Percentiles rank a stretch among this genome's conserved stretches.
These are phyloP conservation scores for Sebastes kiyomatsui DNA, from an alignment of 2,797 vertebrate species.

Conservation along the genomic window DNA sequence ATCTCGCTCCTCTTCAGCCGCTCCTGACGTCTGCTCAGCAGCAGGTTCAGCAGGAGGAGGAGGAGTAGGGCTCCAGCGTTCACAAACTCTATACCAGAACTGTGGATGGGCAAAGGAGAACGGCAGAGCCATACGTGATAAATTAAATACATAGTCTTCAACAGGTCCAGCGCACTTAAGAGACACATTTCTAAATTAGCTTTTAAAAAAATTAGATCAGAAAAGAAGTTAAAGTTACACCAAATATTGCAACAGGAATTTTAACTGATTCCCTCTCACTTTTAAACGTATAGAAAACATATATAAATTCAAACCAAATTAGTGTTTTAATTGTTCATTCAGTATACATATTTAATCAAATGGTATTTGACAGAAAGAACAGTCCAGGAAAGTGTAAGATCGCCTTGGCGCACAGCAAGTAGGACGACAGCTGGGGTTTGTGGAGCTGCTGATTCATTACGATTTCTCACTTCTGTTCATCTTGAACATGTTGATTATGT, in stretches of 20 bases:
- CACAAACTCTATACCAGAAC: constrained; percentile 92
- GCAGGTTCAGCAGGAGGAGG: constrained; percentile 90
- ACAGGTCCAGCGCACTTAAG: neutral
- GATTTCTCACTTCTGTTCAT: constrained; percentile 19
- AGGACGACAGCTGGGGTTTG: constrained; percentile 21
- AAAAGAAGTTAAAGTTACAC: neutral
- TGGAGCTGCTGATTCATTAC: neutral
- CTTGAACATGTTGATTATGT: neutral
- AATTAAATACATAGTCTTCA: neutral
- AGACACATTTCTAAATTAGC: neutral
- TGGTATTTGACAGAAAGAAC: neutral
- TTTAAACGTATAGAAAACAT: neutral
- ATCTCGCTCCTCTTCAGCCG: constrained; percentile 91
- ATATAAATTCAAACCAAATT: neutral
- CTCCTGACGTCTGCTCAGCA: constrained; percentile 91
- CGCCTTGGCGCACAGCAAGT: neutral
- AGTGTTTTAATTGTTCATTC: neutral
- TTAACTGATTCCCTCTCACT: neutral
- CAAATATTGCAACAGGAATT: neutral
- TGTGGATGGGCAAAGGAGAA: constrained; percentile 48
- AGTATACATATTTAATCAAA: neutral
- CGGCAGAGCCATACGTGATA: neutral
- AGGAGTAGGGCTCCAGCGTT: constrained; percentile 91
- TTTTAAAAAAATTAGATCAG: neutral
- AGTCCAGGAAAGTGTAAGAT: neutral